phyloP scores from a whole-genome alignment of 2,888 invertebrate species.

The Hirtodrosophila cameraria region DNA sequence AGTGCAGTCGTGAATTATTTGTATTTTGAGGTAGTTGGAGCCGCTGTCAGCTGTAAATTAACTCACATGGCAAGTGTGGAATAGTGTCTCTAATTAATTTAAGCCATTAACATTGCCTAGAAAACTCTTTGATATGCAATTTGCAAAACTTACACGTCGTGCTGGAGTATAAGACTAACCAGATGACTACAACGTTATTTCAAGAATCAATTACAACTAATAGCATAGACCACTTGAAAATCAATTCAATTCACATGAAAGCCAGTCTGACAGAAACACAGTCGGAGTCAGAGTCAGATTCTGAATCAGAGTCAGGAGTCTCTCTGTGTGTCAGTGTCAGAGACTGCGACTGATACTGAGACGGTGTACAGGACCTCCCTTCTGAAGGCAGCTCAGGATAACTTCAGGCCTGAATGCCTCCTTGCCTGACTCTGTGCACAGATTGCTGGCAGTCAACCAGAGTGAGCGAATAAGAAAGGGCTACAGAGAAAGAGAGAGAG shows the following conservation, averaged over 20 bases:
- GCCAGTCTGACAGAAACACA: slow-evolving; percentile 55
- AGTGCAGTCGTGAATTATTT: slow-evolving; percentile 55
- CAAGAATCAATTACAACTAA: slow-evolving; percentile 75
- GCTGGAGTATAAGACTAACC: slow-evolving; percentile 15
- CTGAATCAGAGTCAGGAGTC: background rate
- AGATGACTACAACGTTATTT: slow-evolving; percentile 72
- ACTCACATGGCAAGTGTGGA: slow-evolving; percentile 38
- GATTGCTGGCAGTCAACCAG: slow-evolving; percentile 44
- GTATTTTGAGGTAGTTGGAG: slow-evolving; percentile 13
- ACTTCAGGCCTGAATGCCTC: slow-evolving; percentile 52
- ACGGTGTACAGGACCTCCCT: slow-evolving; percentile 6
- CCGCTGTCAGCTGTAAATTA: slow-evolving; percentile 45
- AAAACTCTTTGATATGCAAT: slow-evolving; percentile 43
- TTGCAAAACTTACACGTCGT: slow-evolving; percentile 50
- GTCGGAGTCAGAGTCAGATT: slow-evolving; percentile 3
- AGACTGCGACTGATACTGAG: slow-evolving; percentile 11
- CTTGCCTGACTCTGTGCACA: slow-evolving; percentile 12
- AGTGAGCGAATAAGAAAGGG: too few species aligned
- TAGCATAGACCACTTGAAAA: slow-evolving; percentile 73
- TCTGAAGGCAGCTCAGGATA: slow-evolving; percentile 31
- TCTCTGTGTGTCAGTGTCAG: too few species aligned
- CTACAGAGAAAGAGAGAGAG: too few species aligned
- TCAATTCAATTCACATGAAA: slow-evolving; percentile 73
- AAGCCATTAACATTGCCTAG: slow-evolving; percentile 53
- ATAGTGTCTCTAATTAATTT: slow-evolving; percentile 55